Percentiles rank a stretch among this genome's conserved stretches.
These are phyloP conservation scores for Staurois parvus DNA, from an alignment of 2,797 vertebrate species.

Conservation along the genomic window DNA sequence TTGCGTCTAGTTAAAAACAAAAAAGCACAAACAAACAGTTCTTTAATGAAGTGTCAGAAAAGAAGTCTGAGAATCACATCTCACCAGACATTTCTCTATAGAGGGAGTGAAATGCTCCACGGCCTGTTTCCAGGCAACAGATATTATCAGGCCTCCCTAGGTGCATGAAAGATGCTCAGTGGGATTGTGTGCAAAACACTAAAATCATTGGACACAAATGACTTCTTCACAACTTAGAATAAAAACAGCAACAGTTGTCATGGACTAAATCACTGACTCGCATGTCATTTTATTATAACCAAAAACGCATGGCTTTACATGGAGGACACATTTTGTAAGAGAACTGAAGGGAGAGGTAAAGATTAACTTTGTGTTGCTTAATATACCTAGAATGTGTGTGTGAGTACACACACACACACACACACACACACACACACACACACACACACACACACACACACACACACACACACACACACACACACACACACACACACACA, in stretches of 20 bases:
- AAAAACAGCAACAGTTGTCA: conserved; percentile 6
- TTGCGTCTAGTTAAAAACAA: no score
- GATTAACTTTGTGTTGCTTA: no score
- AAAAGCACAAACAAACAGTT: no score
- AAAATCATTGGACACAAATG: conserved; percentile 1
- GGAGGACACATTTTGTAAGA: no score
- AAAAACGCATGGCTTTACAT: background rate
- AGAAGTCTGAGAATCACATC: background rate
- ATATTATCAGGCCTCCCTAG: background rate
- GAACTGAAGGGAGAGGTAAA: background rate
- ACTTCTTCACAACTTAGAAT: background rate
- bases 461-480: no score
- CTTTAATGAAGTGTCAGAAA: background rate
- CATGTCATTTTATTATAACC: background rate
- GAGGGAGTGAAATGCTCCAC: background rate
- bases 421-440: no score
- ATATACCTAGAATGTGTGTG: no score
- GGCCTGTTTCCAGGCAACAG: conserved; percentile 28
- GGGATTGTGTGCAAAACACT: background rate
- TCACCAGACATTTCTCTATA: background rate
- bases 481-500: no score
- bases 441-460: no score
- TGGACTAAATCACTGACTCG: background rate
- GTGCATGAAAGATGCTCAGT: conserved; percentile 1
- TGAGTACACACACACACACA: no score